Evolutionary conservation across 2,797 vertebrate species (phyloP), one percentile per base, ranked within the genome.

Genomic region (Smutsia gigantea): DNA sequence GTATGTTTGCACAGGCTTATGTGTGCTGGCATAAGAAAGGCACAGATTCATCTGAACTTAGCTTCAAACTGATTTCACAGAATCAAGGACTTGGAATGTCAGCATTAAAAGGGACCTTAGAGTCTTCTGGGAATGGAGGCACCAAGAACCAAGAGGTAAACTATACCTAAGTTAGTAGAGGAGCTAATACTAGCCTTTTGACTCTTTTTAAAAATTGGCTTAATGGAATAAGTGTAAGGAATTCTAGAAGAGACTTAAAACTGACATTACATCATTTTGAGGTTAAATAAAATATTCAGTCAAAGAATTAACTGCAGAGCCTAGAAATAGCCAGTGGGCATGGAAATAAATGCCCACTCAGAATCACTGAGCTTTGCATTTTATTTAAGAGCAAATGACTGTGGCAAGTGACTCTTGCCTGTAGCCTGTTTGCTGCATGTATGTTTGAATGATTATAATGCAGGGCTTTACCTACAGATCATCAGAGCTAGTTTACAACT

Each of bases 1-100:
- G 2, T 27, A 13, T 25, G 57, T 71, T 84, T 74, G 27, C 71
- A n/a, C 3, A 8, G 37, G 53, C 14, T 9, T 57, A 10, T 61
- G 0, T 18, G 2, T 25, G 11, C 17, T 7, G 1, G 4, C 53
- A 0, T 68, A 12, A 69, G 15, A 55, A 17, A 68, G n/a, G 11
- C 11, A 77, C 14, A 57, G 37, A 21, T 49, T 66, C 49, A 18
- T 25, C 19, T 37, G 19, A 9, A 17, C 29, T 34, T n/a, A n/a
- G 8, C 15, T 39, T 63, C 53, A 23, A 8, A 42, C 42, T 71
- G 37, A 72, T 19, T 51, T 74, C 34, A 34, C 59, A 61, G 18
- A n/a, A 42, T 53, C n/a, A 51, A n/a, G 4, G 17, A 42, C 11
- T 9, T 5, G 3, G 12, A 37, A 49, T 42, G 2, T 77, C n/a